phyloP scores from a whole-genome alignment of 92 coral and sea anemone species.

The Palythoa heliodiscus region DNA sequence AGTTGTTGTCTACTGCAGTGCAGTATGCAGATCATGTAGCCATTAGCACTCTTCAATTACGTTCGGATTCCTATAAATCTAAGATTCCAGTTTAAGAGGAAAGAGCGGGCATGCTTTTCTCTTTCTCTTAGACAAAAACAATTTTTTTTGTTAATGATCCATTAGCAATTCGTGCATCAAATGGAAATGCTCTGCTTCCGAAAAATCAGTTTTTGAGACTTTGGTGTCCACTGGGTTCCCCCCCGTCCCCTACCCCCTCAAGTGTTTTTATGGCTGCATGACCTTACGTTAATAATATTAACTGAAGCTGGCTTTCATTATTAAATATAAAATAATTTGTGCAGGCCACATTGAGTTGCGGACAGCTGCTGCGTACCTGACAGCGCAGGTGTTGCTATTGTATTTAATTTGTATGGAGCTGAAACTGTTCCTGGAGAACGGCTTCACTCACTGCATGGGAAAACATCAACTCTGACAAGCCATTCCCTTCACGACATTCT shows the following conservation, averaged over 20 bases:
- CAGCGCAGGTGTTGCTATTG: background rate
- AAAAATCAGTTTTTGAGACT: too few species aligned
- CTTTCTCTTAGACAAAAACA: background rate
- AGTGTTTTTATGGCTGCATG: background rate
- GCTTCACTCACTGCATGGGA: background rate
- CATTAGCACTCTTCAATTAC: background rate
- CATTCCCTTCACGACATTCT: background rate
- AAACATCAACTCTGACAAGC: background rate
- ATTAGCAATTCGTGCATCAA: background rate
- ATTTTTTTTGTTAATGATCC: background rate
- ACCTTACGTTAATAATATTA: background rate
- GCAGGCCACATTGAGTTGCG: background rate
- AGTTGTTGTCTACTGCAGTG: background rate
- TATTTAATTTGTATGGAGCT: background rate
- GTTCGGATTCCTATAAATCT: background rate
- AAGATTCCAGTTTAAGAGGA: too few species aligned
- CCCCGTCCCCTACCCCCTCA: background rate
- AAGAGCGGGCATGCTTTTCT: background rate
- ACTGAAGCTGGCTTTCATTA: slow-evolving; percentile 30
- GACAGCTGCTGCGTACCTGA: background rate
- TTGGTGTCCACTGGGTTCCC: too few species aligned
- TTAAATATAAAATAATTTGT: slow-evolving; percentile 8
- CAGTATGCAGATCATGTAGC: slow-evolving; percentile 1
- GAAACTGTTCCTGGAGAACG: background rate
- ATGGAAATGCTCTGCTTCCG: background rate